Evolutionary conservation across 2,113 vertebrate species (phyloP).

Genomic region (Equus przewalskii): DNA sequence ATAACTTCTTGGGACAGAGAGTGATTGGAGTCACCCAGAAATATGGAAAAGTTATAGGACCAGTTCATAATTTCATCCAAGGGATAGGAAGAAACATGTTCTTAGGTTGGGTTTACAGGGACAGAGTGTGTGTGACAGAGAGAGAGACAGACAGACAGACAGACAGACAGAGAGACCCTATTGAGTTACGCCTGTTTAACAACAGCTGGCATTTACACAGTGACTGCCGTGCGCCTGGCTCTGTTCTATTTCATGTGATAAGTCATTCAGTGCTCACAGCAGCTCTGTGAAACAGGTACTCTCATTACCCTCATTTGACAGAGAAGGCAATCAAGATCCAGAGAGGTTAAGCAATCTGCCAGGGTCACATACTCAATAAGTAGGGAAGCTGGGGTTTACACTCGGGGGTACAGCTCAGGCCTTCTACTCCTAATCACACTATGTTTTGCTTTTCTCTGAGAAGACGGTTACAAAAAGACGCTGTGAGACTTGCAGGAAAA

Average conservation of each 20-base stretch:
- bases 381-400: neutral
- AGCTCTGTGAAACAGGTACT: neutral
- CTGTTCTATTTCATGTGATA: neutral
- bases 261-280: neutral
- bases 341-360: neutral
- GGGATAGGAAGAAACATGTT: neutral
- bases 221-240: neutral
- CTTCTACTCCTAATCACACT: neutral
- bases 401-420: neutral
- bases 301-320: neutral
- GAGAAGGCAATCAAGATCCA: neutral
- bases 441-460: neutral
- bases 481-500: neutral
- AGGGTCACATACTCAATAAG: neutral
- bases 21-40: constrained; percentile 13
- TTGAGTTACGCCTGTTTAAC: neutral
- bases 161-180: neutral
- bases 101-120: constrained; percentile 19
- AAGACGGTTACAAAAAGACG: neutral
- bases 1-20: constrained; percentile 24
- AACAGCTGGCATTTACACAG: neutral
- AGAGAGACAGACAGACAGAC: neutral
- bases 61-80: neutral
- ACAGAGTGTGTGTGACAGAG: neutral
- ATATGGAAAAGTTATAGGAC: constrained; percentile 18